These are phyloP conservation scores for Tricholauxania praeusta DNA, from an alignment of 2,888 invertebrate species.

Conservation along the genomic window DNA sequence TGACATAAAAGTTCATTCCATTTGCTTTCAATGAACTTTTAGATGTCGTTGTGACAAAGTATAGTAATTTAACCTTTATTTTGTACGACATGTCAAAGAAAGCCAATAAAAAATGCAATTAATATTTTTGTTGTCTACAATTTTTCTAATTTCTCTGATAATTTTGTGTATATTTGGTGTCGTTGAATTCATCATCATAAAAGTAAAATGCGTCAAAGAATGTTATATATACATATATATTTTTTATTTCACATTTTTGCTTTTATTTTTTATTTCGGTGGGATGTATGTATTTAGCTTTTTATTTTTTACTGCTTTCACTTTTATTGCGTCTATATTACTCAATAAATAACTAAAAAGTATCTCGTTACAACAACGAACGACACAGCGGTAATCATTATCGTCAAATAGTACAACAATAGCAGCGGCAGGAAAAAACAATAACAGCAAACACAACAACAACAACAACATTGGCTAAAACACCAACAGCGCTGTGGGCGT, in stretches of 20 bases:
- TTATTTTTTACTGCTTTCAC: too few relatives aligned
- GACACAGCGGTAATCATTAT: constrained; percentile 4
- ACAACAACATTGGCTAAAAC: neutral
- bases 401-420: neutral
- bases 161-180: neutral
- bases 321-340: constrained; percentile 8
- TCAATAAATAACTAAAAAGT: constrained; percentile 26
- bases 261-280: constrained; percentile 4
- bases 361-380: neutral
- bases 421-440: too few relatives aligned
- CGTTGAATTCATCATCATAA: constrained; percentile 1
- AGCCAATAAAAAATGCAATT: too few relatives aligned
- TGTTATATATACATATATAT: neutral
- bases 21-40: too few relatives aligned
- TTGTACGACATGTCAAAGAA: too few relatives aligned
- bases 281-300: too few relatives aligned
- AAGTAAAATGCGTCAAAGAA: constrained; percentile 8
- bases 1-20: too few relatives aligned
- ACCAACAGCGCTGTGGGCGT: neutral
- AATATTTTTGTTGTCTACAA: too few relatives aligned
- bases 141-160: too few relatives aligned
- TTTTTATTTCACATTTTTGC: neutral
- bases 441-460: neutral
- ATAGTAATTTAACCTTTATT: too few relatives aligned
- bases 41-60: too few relatives aligned